A percentile compares a stretch with the other conserved stretches of the same genome.
Conservation (phyloP, 2,113 vertebrate species). For the Callorhinus ursinus region DNA sequence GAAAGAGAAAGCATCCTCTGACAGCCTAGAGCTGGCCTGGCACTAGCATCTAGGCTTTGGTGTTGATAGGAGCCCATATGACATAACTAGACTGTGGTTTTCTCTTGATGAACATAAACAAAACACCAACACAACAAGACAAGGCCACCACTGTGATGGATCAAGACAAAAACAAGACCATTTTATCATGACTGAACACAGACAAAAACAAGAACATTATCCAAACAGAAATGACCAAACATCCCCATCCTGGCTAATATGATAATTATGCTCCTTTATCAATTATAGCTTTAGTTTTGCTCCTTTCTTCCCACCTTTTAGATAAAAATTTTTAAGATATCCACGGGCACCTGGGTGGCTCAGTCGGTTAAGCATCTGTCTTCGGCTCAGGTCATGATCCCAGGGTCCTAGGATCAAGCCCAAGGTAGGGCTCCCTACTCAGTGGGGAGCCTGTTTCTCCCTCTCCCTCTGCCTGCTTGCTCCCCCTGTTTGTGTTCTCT, state of each 20-base stretch:
- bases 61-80: not conserved
- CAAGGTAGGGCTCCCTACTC: not conserved
- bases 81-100: not conserved
- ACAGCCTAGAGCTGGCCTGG: not conserved
- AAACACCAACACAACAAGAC: not conserved
- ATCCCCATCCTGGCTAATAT: not conserved
- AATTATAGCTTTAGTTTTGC: not conserved
- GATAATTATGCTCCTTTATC: not conserved
- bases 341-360: too few species aligned
- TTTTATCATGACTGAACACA: not conserved
- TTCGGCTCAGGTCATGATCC: not conserved
- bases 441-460: not conserved
- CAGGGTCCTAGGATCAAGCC: not conserved
- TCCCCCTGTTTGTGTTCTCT: too few species aligned
- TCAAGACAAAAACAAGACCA: not conserved
- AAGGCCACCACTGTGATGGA: not conserved
- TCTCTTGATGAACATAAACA: not conserved
- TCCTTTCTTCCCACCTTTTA: not conserved
- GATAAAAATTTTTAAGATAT: not conserved
- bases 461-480: too few species aligned
- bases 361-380: not conserved
- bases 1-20: not conserved
- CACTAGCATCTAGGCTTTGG: not conserved
- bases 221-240: slow-evolving; percentile 4
- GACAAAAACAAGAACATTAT: not conserved